Conservation (phyloP, 2,113 vertebrate species). For the Trochalopteron elliotii region DNA sequence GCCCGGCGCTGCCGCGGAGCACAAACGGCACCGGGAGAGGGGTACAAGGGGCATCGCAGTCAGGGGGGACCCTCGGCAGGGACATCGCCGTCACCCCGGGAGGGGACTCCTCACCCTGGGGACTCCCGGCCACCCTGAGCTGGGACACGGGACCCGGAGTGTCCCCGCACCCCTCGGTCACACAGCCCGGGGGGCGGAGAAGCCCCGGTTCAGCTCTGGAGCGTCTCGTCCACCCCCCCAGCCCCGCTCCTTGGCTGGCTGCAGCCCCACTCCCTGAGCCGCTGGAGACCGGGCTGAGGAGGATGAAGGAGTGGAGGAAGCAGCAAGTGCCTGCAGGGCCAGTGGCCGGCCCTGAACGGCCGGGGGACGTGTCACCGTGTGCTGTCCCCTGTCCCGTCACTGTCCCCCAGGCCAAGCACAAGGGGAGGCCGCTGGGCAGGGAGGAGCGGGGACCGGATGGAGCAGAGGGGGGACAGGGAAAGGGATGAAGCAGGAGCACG, state of each 20-base stretch:
- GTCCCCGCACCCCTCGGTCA: background rate
- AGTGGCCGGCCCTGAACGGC: background rate
- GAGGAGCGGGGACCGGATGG: background rate
- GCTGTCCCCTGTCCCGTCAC: background rate
- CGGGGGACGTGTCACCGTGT: background rate
- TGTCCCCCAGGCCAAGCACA: background rate
- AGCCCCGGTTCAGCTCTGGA: background rate
- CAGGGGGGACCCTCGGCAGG: too few species aligned
- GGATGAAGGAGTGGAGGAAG: background rate
- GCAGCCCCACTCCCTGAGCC: background rate
- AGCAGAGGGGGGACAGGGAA: background rate
- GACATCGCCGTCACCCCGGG: background rate
- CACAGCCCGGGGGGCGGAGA: background rate
- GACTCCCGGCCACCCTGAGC: background rate
- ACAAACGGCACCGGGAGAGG: background rate
- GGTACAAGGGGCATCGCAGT: rapidly evolving
- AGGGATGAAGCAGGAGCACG: background rate
- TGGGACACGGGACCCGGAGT: background rate
- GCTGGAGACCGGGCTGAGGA: background rate
- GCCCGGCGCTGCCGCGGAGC: background rate
- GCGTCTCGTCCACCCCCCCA: background rate
- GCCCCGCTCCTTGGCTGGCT: background rate
- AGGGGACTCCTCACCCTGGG: background rate
- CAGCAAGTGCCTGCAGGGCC: background rate
- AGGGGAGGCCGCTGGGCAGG: background rate